Percentiles rank a stretch among this genome's conserved stretches.
phyloP scores from a whole-genome alignment of 1,140 invertebrate species.

The Macrobrachium rosenbergii region DNA sequence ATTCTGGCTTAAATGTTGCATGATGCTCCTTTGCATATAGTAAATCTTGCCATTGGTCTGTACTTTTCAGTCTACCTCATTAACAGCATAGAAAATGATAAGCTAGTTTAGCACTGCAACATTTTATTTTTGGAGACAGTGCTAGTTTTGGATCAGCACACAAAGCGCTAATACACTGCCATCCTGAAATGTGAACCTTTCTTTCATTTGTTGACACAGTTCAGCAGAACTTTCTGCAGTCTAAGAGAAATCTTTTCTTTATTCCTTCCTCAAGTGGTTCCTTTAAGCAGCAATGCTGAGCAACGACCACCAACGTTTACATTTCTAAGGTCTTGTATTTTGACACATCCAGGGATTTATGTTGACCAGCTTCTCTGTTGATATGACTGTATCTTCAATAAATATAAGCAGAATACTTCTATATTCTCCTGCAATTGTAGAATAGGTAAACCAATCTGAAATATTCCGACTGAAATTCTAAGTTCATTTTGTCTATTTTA shows the following conservation, averaged over 20 bases:
- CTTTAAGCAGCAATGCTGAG: too few species aligned
- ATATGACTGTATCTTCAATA: conserved; percentile 7
- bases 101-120: neutral
- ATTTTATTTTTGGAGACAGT: conserved; percentile 3
- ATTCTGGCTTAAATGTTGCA: conserved; percentile 11
- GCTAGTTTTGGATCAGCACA: neutral
- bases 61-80: neutral
- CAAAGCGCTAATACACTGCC: too few species aligned
- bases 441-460: conserved; percentile 9
- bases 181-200: too few species aligned
- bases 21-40: conserved; percentile 19
- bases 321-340: neutral
- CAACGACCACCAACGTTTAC: too few species aligned
- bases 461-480: conserved; percentile 31
- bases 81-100: conserved; percentile 18
- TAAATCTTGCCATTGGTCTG: conserved; percentile 17
- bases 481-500: conserved; percentile 35
- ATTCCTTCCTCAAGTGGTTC: too few species aligned
- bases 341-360: neutral
- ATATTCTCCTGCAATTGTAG: conserved; percentile 18
- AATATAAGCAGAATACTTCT: conserved; percentile 15
- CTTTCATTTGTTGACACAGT: too few species aligned
- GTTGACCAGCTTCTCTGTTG: conserved; percentile 3
- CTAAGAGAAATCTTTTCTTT: too few species aligned
- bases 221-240: too few species aligned